Conservation (phyloP, 2,113 vertebrate species). For the Cryptomyrus ogoouensis region DNA sequence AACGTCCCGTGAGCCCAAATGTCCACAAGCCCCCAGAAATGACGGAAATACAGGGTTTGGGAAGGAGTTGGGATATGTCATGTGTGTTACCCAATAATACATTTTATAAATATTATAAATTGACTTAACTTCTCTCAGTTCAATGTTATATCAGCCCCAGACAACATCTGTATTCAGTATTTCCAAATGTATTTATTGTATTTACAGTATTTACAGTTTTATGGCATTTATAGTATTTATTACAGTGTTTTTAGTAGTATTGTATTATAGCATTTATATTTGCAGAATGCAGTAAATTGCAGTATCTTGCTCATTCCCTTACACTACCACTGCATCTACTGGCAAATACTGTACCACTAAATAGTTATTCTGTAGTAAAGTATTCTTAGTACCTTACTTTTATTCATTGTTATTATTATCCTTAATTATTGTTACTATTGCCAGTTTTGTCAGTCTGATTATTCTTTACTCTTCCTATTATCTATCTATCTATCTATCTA, state of each 20-base stretch:
- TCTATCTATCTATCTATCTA: too few relatives aligned
- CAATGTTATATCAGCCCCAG: not conserved
- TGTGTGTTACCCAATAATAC: not conserved
- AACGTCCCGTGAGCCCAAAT: not conserved
- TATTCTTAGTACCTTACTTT: not conserved
- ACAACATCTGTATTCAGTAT: not conserved
- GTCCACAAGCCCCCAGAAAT: constrained; percentile 25
- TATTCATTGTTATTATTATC: not conserved
- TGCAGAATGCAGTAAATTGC: not conserved
- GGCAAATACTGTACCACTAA: too few relatives aligned
- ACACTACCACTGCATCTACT: not conserved
- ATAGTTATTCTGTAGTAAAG: not conserved
- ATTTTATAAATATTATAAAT: not conserved
- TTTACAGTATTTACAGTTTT: not conserved
- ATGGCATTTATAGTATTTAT: not conserved
- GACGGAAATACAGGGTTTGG: not conserved
- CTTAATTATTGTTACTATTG: too few relatives aligned
- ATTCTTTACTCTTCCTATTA: not conserved
- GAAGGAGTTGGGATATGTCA: not conserved
- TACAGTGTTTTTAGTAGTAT: not conserved
- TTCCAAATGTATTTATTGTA: not conserved
- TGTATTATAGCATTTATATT: not conserved
- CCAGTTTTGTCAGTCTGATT: not conserved
- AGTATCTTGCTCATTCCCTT: not conserved
- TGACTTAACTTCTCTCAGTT: not conserved